These are phyloP conservation scores for Theropithecus gelada DNA, from an alignment of 2,113 vertebrate species.

Conservation along the genomic window DNA sequence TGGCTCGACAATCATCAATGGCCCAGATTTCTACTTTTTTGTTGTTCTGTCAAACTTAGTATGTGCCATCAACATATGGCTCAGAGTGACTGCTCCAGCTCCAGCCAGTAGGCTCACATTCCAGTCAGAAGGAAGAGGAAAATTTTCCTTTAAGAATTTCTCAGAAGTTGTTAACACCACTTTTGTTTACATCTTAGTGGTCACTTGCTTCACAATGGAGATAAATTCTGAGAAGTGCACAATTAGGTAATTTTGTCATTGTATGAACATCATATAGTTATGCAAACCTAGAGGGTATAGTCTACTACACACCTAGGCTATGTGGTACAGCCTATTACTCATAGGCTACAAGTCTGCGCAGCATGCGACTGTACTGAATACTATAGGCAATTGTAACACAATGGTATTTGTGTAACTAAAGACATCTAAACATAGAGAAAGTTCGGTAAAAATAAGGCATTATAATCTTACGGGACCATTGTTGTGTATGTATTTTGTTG, in stretches of 20 bases:
- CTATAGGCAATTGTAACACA: neutral
- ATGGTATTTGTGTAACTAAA: neutral
- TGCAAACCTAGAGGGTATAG: neutral
- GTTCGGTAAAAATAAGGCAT: neutral
- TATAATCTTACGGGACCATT: neutral
- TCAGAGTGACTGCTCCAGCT: neutral
- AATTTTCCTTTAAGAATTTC: neutral
- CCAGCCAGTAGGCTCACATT: neutral
- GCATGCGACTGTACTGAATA: neutral
- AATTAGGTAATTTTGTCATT: neutral
- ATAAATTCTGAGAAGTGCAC: neutral
- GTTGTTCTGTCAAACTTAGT: neutral
- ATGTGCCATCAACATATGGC: neutral
- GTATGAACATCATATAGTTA: neutral
- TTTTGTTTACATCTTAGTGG: neutral
- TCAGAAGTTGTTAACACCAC: neutral
- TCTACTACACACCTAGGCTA: neutral
- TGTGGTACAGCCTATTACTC: too few relatives aligned
- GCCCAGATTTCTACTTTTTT: neutral
- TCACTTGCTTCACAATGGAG: neutral
- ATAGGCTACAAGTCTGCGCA: too few relatives aligned
- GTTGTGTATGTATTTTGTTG: neutral
- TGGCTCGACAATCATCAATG: neutral
- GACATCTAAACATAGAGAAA: neutral
- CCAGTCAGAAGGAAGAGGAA: neutral